These are phyloP conservation scores for Melipona quadrifasciata DNA, from an alignment of 1,140 invertebrate genomes.

Conservation along the genomic window DNA sequence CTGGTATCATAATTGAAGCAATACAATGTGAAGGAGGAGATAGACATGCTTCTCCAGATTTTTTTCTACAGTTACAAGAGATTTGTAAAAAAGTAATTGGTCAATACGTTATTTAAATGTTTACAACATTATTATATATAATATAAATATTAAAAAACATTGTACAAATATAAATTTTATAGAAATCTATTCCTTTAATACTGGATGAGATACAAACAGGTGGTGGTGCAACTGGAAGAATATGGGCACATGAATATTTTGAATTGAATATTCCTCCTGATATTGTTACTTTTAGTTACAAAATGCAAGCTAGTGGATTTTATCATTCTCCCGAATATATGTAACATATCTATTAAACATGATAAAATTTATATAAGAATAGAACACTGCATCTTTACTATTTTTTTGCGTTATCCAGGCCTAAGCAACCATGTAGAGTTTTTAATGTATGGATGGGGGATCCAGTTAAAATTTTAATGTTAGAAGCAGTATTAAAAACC, in stretches of 20 bases:
- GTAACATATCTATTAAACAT: conserved; percentile 10
- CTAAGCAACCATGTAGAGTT: conserved; percentile 18
- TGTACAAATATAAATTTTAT: neutral
- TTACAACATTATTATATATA: too few species aligned
- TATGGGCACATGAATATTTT: conserved; percentile 50
- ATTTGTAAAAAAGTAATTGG: conserved; percentile 28
- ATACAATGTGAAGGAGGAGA: conserved; percentile 46
- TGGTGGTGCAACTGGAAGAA: conserved; percentile 41
- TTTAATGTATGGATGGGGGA: conserved; percentile 40
- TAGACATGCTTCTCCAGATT: conserved; percentile 38
- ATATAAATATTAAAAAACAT: neutral
- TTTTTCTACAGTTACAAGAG: conserved; percentile 30
- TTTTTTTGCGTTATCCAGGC: neutral
- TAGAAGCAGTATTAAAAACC: conserved; percentile 36
- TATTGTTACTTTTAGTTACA: conserved; percentile 35
- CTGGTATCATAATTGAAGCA: conserved; percentile 42
- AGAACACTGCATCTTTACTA: neutral
- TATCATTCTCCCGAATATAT: conserved; percentile 44
- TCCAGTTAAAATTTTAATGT: conserved; percentile 27
- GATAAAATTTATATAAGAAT: neutral
- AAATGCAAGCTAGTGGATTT: conserved; percentile 46
- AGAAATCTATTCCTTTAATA: conserved; percentile 42
- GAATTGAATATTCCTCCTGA: conserved; percentile 35
- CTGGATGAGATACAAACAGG: conserved; percentile 43
- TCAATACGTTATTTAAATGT: neutral